These are phyloP conservation scores for Drosophila neoperkinsi DNA, from an alignment of 2,888 invertebrate genomes.

Conservation along the genomic window DNA sequence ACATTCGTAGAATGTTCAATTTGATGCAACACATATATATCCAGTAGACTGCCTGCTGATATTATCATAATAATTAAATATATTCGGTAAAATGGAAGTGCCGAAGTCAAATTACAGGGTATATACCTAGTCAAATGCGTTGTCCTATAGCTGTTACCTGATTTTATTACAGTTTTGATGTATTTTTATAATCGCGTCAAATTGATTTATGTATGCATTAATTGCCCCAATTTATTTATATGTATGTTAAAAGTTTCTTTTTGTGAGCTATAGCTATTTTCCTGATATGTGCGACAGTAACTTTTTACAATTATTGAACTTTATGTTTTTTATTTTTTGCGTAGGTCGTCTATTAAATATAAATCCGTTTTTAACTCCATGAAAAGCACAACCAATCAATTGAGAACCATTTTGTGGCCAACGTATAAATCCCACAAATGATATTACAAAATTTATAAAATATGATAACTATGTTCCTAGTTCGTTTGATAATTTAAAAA, in stretches of 20 bases:
- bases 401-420: slow-evolving; percentile 41
- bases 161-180: slow-evolving; percentile 5
- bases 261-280: neutral
- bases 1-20: neutral
- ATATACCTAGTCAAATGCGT: neutral
- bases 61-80: neutral
- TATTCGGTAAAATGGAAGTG: neutral
- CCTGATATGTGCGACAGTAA: neutral
- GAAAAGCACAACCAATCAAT: slow-evolving; percentile 41
- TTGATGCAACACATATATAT: neutral
- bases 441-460: slow-evolving; percentile 30
- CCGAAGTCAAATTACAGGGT: slow-evolving; percentile 8
- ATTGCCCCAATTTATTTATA: slow-evolving; percentile 56
- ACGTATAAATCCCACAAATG: slow-evolving; percentile 23
- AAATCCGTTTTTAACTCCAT: slow-evolving; percentile 23
- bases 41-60: neutral
- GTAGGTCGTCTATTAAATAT: neutral
- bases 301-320: slow-evolving; percentile 7
- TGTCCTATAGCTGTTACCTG: neutral
- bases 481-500: slow-evolving; percentile 15
- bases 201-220: slow-evolving; percentile 60
- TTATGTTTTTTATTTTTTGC: neutral
- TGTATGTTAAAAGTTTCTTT: slow-evolving; percentile 13
- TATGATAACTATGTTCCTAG: slow-evolving; percentile 24
- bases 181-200: slow-evolving; percentile 41